Evolutionary conservation across 2,113 vertebrate genomes (phyloP), one percentile per base, ranked within the genome.

Genomic region (Petroica traversi): DNA sequence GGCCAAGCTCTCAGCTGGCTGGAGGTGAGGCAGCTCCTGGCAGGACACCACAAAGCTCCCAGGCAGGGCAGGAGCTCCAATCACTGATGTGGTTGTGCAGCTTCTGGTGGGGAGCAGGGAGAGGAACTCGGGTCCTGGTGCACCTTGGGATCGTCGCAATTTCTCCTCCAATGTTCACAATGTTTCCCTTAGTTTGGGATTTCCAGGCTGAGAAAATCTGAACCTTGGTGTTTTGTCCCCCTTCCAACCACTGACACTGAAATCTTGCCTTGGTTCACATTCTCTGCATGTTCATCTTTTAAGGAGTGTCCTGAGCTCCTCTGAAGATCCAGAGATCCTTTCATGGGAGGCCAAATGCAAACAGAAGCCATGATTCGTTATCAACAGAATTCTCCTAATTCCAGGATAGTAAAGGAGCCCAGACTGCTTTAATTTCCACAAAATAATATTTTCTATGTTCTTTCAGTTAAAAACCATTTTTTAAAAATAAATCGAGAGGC

Each of bases 71-170:
- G 80, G 36, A 72, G 48, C 46, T 59, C 48, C 61, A 31, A 86
- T 61, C 3, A 12, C 71, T 92, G 23, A 93, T 63, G 67, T 13
- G 31, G 8, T 96, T 95, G 89, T 49, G 67, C 79, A 92, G 77
- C 76, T 74, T 62, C 46, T 66, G 63, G 25, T 34, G 51, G 64
- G 41, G 36, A 84, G 36, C 1, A 49, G 26, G 0, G 63, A 45
- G 24, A 73, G 79, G 76, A 86, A 3, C 12, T 57, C 26, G 3
- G n/a, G 34, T 36, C 49, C 74, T 58, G 72, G 9, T 23, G 9
- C 2, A 1, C 8, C 19, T n/a, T 48, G n/a, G 11, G 64, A 11
- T 1, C 71, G 6, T 19, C 68, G 36, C 13, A 48, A 0, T 64
- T 79, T 57, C 38, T 40, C 40, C 49, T 83, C 45, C 66, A 8